Base-by-base conservation (phyloP, 2,888 invertebrate genomes). In the Corythucha ciliata region DNA sequence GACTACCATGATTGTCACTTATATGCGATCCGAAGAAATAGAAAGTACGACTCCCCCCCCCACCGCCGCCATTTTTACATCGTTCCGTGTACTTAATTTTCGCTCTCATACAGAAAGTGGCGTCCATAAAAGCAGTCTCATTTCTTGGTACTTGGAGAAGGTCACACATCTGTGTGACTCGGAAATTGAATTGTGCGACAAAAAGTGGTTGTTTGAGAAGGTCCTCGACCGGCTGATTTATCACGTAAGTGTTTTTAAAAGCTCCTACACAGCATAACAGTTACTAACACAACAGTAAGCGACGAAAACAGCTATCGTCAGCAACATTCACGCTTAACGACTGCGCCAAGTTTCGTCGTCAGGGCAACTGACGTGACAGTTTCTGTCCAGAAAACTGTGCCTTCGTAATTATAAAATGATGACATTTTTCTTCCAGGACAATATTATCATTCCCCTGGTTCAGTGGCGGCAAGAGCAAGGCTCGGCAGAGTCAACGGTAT, bases 141-240 rank as follows among this genome's bases (percentile, higher is more conserved):
- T 96, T 25, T 82, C 83, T 60, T 97, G 97, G 96, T 98, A 94
- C 68, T 70, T 97, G 60, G 83, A 85, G 63, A 83, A 88, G 65
- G 77, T 93, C 48, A 83, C 85, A 59, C 80, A 83, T 55, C 82
- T 87, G 63, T 85, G 97, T 55, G 93, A 97, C 63, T 78, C 80
- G 1, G 96, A 97, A 66, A 86, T 87, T 18, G 94, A 97, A 62
- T 71, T 96, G 27, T 68, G 92, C 1, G 85, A 91, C 63, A 79
- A 83, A 64, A 96, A 93, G 70, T 79, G 80, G 12, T 71, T 97
- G 21, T 82, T 93, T 21, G 93, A 96, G 67, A 94, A 93, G 72
- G 86, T 98, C 51, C 81, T 98, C 50, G 90, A 94, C 66, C 75
- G 96, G 52, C 78, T 94, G 21, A 84, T 87, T 65, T 83, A 85